Evolutionary conservation across 2,888 invertebrate genomes (phyloP).

Genomic region (Acleris laterana): DNA sequence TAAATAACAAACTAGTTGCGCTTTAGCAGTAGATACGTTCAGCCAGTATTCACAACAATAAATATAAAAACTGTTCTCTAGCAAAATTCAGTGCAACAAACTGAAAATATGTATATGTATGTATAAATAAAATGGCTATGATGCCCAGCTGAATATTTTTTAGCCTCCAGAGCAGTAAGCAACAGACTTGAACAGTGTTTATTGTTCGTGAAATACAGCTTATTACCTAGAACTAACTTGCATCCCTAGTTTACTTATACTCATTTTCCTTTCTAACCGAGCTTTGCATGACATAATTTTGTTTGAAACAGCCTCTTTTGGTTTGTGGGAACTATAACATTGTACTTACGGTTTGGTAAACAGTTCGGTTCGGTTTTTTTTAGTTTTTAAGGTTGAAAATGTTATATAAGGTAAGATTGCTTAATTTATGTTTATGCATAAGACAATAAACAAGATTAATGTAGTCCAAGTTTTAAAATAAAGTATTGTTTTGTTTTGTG

Average conservation of each 20-base stretch:
- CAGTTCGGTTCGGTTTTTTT: slow-evolving; percentile 16
- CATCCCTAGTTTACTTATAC: slow-evolving; percentile 34
- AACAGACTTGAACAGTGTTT: background rate
- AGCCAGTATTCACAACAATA: slow-evolving; percentile 4
- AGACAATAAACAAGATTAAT: too few species aligned
- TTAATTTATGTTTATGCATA: too few species aligned
- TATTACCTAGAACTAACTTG: slow-evolving; percentile 25
- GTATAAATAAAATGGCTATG: too few species aligned
- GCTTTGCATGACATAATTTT: slow-evolving; percentile 70
- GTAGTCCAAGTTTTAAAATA: too few species aligned
- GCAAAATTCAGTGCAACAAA: too few species aligned
- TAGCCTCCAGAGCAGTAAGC: background rate
- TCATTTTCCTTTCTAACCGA: slow-evolving; percentile 39
- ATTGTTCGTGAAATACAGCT: slow-evolving; percentile 30
- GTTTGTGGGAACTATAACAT: slow-evolving; percentile 55
- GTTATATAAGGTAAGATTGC: slow-evolving; percentile 11
- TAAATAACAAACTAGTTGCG: background rate
- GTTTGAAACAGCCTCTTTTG: slow-evolving; percentile 84
- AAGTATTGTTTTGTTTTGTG: background rate
- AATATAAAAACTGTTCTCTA: background rate
- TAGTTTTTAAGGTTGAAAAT: slow-evolving; percentile 17
- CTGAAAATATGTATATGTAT: too few species aligned
- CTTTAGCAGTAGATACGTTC: slow-evolving; percentile 10
- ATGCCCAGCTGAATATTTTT: too few species aligned
- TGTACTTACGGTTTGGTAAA: slow-evolving; percentile 39